These are phyloP conservation scores for Molossus molossus DNA, from an alignment of 2,797 vertebrate species.

Conservation along the genomic window DNA sequence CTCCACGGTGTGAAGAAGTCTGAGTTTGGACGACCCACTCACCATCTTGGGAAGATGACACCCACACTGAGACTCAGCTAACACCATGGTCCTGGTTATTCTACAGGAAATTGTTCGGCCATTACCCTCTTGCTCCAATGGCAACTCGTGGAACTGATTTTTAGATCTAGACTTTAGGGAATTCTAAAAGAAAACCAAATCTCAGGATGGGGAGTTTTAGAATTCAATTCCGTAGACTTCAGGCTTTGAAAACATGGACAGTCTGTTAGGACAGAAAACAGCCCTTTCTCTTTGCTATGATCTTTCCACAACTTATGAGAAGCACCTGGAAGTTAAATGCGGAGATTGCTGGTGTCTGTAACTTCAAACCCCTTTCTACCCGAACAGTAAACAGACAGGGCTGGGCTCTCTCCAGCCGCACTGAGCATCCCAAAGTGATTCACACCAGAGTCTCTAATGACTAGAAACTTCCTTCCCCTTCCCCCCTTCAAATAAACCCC, in stretches of 20 bases:
- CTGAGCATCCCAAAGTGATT: too few relatives aligned
- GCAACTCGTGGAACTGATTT: constrained; percentile 9
- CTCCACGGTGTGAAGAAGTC: neutral
- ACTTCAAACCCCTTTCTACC: too few relatives aligned
- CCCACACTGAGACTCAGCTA: neutral
- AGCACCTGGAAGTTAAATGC: too few relatives aligned
- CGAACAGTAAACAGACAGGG: too few relatives aligned
- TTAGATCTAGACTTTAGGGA: constrained; percentile 36
- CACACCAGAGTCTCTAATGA: too few relatives aligned
- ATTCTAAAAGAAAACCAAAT: neutral
- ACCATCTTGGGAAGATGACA: neutral
- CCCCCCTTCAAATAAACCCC: too few relatives aligned
- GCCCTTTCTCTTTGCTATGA: too few relatives aligned
- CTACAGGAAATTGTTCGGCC: neutral
- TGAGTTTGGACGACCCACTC: neutral
- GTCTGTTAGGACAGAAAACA: neutral
- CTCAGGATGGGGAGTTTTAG: neutral
- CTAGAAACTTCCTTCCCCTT: too few relatives aligned
- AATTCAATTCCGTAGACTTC: constrained; percentile 5
- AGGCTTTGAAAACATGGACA: neutral
- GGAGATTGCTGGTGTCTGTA: too few relatives aligned
- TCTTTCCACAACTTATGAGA: too few relatives aligned
- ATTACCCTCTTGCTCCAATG: neutral
- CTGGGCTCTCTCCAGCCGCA: too few relatives aligned
- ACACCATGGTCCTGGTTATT: neutral